Percentiles rank a stretch among this genome's conserved stretches.
Conservation (phyloP, 92 coral and sea anemone genomes). For the Diadumene lineata region DNA sequence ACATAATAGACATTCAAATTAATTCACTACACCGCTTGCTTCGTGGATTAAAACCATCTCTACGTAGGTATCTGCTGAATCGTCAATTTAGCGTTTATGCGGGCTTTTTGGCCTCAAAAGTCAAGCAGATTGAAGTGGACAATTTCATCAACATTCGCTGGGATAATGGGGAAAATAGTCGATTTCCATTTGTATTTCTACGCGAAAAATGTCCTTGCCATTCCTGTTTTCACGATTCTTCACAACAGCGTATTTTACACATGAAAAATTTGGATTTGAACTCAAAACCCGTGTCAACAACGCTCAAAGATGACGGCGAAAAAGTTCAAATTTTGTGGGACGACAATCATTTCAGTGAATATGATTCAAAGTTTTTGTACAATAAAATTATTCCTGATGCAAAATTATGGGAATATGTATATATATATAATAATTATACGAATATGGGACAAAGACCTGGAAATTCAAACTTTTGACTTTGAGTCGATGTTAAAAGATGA, state of each 20-base stretch:
- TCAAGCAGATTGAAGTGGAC: neutral
- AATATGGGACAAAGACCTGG: constrained; percentile 72
- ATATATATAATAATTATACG: constrained; percentile 34
- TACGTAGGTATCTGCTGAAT: no score
- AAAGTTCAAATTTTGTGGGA: constrained; percentile 68
- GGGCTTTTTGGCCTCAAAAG: neutral
- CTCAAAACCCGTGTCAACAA: constrained; percentile 12
- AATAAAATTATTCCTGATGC: constrained; percentile 49
- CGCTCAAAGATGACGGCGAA: constrained; percentile 50
- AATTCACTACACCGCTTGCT: no score
- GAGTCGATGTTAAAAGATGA: constrained; percentile 56
- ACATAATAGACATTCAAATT: no score
- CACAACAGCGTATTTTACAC: constrained; percentile 64
- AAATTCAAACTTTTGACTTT: constrained; percentile 59
- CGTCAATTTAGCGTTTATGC: no score
- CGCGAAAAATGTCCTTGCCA: constrained; percentile 84
- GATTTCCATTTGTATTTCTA: constrained; percentile 70
- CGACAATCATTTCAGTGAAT: constrained; percentile 69
- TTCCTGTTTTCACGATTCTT: constrained; percentile 63
- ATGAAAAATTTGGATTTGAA: constrained; percentile 46
- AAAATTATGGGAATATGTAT: neutral
- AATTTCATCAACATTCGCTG: constrained; percentile 54
- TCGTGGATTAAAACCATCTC: no score
- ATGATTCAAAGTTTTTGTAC: constrained; percentile 57
- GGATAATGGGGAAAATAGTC: constrained; percentile 54